Evolutionary conservation across 2,888 invertebrate genomes (phyloP).

Genomic region (Campoplex nolae): DNA sequence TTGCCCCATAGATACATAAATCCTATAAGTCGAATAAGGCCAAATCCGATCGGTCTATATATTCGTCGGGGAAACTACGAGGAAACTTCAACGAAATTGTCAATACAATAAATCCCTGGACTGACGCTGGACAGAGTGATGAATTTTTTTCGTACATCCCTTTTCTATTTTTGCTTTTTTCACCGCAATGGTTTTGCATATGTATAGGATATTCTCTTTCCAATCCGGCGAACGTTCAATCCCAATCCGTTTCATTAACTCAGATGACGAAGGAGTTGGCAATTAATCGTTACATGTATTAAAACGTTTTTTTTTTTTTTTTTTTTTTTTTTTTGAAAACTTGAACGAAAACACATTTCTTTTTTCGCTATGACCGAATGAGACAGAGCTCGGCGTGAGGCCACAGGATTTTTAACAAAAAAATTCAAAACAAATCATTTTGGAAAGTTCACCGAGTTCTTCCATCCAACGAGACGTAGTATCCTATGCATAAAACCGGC

Average conservation of each 20-base stretch:
- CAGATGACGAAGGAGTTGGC: not conserved
- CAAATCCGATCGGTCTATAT: constrained; percentile 36
- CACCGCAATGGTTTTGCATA: constrained; percentile 24
- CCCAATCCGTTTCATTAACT: constrained; percentile 5
- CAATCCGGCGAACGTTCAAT: constrained; percentile 4
- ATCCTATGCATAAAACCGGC: too few relatives aligned
- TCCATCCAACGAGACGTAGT: too few relatives aligned
- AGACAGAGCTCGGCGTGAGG: too few relatives aligned
- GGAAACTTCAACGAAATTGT: constrained; percentile 40
- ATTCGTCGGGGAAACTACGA: constrained; percentile 20
- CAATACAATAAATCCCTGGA: constrained; percentile 52
- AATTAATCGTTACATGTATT: not conserved
- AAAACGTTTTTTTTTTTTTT: not conserved
- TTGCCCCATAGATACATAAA: not conserved
- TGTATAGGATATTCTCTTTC: not conserved
- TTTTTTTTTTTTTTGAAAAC: not conserved
- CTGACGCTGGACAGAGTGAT: constrained; percentile 2
- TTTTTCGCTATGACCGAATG: too few relatives aligned
- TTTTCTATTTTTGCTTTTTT: constrained; percentile 8
- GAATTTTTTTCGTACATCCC: constrained; percentile 11
- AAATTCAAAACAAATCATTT: too few relatives aligned
- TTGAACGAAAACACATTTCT: too few relatives aligned
- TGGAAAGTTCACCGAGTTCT: too few relatives aligned
- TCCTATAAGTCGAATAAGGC: constrained; percentile 9
- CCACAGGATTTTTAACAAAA: too few relatives aligned